A percentile compares a stretch with the other conserved stretches of the same genome.
Evolutionary conservation across 1,140 invertebrate genomes (phyloP).

Genomic region (Hesperophylax magnus): DNA sequence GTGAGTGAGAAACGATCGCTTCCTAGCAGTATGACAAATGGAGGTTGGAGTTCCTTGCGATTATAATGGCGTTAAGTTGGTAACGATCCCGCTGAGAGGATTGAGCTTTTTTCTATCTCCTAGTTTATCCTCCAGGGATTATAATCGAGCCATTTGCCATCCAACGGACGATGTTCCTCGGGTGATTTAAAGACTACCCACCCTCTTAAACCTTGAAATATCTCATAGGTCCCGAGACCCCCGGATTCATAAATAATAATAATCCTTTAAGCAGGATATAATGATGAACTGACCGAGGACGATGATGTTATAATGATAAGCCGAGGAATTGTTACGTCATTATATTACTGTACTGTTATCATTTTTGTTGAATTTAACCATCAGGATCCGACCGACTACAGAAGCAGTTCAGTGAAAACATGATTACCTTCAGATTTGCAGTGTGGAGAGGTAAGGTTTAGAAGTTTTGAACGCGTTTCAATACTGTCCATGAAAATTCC

Average conservation of each 20-base stretch:
- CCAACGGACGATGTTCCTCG: constrained; percentile 7
- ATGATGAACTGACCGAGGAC: background rate
- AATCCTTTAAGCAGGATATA: background rate
- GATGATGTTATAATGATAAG: too few species aligned
- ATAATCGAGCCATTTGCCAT: constrained; percentile 51
- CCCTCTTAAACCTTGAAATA: constrained; percentile 26
- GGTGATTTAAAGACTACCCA: constrained; percentile 31
- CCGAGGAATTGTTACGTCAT: too few species aligned
- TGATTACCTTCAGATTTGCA: too few species aligned
- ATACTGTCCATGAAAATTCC: too few species aligned
- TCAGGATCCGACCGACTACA: too few species aligned
- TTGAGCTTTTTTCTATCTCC: constrained; percentile 44
- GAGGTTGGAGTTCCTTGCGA: constrained; percentile 41
- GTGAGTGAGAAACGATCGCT: background rate
- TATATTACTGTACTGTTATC: too few species aligned
- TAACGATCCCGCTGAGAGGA: constrained; percentile 47
- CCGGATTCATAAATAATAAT: constrained; percentile 19
- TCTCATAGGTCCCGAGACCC: background rate
- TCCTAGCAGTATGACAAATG: constrained; percentile 49
- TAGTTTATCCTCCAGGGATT: constrained; percentile 36
- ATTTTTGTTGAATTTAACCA: too few species aligned
- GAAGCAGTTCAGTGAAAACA: too few species aligned
- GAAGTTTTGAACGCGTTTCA: too few species aligned
- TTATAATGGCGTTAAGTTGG: constrained; percentile 54
- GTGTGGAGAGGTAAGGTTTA: too few species aligned